Evolutionary conservation across 1,140 invertebrate species (phyloP).

Genomic region (Pteromalus puparum): DNA sequence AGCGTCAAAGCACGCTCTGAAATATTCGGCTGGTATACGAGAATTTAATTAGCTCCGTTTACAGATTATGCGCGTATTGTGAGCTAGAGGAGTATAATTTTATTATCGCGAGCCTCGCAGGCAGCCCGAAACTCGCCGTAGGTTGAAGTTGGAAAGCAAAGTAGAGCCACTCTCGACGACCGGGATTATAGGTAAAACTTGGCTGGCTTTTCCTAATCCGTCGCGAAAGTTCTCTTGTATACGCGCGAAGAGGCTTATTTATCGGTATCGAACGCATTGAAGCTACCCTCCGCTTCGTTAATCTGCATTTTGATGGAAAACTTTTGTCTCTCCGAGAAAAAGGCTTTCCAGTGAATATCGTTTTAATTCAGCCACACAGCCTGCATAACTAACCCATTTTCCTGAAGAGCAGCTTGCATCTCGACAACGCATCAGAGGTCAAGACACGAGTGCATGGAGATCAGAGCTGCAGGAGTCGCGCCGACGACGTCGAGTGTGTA

Average conservation of each 20-base stretch:
- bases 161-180: neutral
- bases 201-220: neutral
- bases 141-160: slow-evolving; percentile 6
- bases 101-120: slow-evolving; percentile 11
- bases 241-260: neutral
- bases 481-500: neutral
- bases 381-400: too few species aligned
- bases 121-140: neutral
- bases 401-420: too few species aligned
- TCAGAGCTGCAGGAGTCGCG: neutral
- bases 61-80: neutral
- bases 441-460: too few species aligned
- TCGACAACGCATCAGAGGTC: too few species aligned
- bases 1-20: too few species aligned
- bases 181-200: slow-evolving; percentile 29
- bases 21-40: too few species aligned
- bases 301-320: neutral
- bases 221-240: neutral
- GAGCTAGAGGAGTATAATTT: neutral
- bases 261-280: neutral
- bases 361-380: too few species aligned
- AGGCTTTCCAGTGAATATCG: too few species aligned
- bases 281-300: neutral
- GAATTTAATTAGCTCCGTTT: neutral
- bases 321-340: too few species aligned